These are phyloP conservation scores for Tetraodon nigroviridis DNA, from an alignment of 2,113 vertebrate genomes.

Conservation along the genomic window DNA sequence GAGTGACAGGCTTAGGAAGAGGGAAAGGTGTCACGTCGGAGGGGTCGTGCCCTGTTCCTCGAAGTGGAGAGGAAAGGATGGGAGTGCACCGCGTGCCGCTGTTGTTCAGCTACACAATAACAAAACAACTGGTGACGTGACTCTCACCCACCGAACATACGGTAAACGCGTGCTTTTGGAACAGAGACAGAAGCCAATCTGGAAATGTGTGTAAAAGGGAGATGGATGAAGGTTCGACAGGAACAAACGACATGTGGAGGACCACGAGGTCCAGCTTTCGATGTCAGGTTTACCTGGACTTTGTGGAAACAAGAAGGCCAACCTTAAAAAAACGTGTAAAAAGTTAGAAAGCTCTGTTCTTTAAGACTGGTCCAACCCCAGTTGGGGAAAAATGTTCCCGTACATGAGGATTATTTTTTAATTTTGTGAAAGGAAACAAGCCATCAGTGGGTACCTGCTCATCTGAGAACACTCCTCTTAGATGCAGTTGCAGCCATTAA, in stretches of 20 bases:
- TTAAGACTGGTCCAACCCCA: too few species aligned
- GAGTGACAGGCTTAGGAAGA: conserved; percentile 31
- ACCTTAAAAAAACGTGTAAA: too few species aligned
- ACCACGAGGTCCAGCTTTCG: too few species aligned
- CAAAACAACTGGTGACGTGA: conserved; percentile 45
- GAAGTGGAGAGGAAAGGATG: conserved; percentile 63
- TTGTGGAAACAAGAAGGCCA: too few species aligned
- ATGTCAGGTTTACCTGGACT: too few species aligned
- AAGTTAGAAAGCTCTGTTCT: too few species aligned
- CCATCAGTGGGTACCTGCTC: too few species aligned
- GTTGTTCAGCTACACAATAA: conserved; percentile 46
- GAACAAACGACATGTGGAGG: conserved; percentile 3
- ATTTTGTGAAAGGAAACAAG: too few species aligned
- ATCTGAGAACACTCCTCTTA: too few species aligned
- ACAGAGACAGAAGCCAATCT: conserved; percentile 20
- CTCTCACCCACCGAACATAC: conserved; percentile 28
- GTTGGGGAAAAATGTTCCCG: too few species aligned
- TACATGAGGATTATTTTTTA: too few species aligned
- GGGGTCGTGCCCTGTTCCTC: conserved; percentile 54
- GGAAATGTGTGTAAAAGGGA: conserved; percentile 12
- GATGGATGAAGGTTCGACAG: conserved; percentile 3
- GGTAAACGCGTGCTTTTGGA: conserved; percentile 18
- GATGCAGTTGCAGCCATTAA: too few species aligned
- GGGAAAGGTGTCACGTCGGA: conserved; percentile 43
- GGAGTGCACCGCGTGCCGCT: conserved; percentile 37